A percentile compares a stretch with the other conserved stretches of the same genome.
phyloP scores from a whole-genome alignment of 2,888 invertebrate genomes.

The Acronicta aceris region DNA sequence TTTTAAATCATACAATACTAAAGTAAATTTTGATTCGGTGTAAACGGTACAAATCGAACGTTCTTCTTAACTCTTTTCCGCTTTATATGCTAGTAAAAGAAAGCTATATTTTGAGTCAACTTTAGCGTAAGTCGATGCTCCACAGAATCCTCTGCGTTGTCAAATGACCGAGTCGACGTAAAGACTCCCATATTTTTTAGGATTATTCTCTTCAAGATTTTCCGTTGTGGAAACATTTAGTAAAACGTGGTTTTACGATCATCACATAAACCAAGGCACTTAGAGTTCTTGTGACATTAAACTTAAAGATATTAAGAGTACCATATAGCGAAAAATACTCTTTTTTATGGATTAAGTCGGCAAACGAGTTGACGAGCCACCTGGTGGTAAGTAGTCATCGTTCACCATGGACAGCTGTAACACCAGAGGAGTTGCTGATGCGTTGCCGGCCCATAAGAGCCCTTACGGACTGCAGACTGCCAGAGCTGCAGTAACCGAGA shows the following conservation, averaged over 20 bases:
- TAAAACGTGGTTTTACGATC: slow-evolving; percentile 29
- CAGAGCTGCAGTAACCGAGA: too few relatives aligned
- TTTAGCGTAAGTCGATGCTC: background rate
- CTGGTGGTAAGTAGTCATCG: too few relatives aligned
- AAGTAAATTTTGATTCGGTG: too few relatives aligned
- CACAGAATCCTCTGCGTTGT: slow-evolving; percentile 21
- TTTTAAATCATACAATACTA: too few relatives aligned
- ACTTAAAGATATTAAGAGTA: background rate
- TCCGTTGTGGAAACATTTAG: slow-evolving; percentile 16
- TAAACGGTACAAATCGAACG: background rate
- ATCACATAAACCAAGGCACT: slow-evolving; percentile 12
- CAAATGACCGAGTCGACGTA: slow-evolving; percentile 22
- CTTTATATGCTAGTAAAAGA: background rate
- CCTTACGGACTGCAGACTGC: too few relatives aligned
- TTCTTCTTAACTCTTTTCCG: background rate
- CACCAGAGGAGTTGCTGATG: too few relatives aligned
- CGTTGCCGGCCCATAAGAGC: too few relatives aligned
- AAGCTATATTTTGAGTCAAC: background rate
- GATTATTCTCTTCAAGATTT: slow-evolving; percentile 24
- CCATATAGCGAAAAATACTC: too few relatives aligned
- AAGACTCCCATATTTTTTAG: slow-evolving; percentile 33
- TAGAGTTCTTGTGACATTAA: background rate
- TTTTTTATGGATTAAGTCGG: too few relatives aligned
- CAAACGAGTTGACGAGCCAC: too few relatives aligned
- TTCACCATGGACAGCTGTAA: too few relatives aligned